Evolutionary conservation across 2,888 invertebrate genomes (phyloP).

Genomic region (Luperina testacea): DNA sequence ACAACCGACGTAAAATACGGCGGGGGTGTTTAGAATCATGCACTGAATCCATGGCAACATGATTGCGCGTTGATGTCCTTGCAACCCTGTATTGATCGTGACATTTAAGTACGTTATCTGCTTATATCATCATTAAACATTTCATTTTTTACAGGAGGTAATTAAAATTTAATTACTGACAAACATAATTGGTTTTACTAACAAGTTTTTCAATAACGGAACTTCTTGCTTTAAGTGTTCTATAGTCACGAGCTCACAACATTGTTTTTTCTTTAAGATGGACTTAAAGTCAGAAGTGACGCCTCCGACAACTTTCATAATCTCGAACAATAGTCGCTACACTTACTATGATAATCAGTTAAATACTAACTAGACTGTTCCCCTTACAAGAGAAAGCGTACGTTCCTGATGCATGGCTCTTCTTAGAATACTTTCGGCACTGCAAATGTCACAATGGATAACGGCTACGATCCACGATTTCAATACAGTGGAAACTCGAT

Average conservation of each 20-base stretch:
- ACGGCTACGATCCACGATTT: slow-evolving; percentile 79
- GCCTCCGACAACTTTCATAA: slow-evolving; percentile 80
- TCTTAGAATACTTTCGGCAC: slow-evolving; percentile 86
- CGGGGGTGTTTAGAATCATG: too few species aligned
- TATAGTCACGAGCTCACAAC: slow-evolving; percentile 54
- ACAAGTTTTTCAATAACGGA: slow-evolving; percentile 41
- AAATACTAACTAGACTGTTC: slow-evolving; percentile 83
- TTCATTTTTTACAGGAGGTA: slow-evolving; percentile 37
- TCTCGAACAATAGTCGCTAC: slow-evolving; percentile 82
- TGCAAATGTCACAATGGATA: slow-evolving; percentile 87
- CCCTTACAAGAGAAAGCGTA: slow-evolving; percentile 86
- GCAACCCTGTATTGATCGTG: slow-evolving; percentile 32
- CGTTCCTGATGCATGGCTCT: slow-evolving; percentile 79
- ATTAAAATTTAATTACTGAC: slow-evolving; percentile 27
- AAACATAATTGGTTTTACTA: slow-evolving; percentile 45
- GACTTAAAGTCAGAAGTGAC: slow-evolving; percentile 48
- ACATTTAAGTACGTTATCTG: slow-evolving; percentile 32
- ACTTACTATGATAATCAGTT: slow-evolving; percentile 88
- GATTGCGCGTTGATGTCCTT: not conserved
- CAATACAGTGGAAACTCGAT: too few species aligned
- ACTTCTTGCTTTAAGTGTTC: slow-evolving; percentile 46
- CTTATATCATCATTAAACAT: slow-evolving; percentile 17
- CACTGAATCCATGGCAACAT: not conserved
- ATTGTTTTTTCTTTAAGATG: slow-evolving; percentile 31
- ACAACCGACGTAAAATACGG: not conserved